A percentile compares a stretch with the other conserved stretches of the same genome.
Evolutionary conservation across 2,113 vertebrate genomes (phyloP).

Genomic region (Oryzias celebensis): DNA sequence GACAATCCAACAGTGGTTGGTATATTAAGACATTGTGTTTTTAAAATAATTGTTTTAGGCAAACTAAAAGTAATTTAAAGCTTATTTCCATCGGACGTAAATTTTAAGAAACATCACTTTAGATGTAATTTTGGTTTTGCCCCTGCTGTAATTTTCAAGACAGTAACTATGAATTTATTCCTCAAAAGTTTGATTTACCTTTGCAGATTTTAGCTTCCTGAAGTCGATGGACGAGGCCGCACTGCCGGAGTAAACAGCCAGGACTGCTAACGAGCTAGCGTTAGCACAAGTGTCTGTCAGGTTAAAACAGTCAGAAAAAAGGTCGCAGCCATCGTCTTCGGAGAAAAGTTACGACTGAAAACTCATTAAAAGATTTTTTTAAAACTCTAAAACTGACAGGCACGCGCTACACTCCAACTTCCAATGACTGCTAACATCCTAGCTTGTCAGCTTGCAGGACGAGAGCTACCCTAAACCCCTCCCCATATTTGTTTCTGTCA

Average conservation of each 20-base stretch:
- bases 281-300: conserved; percentile 27
- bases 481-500: conserved; percentile 6
- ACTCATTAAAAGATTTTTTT: background rate
- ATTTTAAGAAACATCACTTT: too few species aligned
- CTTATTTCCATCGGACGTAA: too few species aligned
- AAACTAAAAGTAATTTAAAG: too few species aligned
- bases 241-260: conserved; percentile 27
- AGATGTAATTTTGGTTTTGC: too few species aligned
- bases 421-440: conserved; percentile 23
- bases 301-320: conserved; percentile 22
- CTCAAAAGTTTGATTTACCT: conserved; percentile 23
- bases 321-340: conserved; percentile 10
- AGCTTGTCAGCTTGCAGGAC: conserved; percentile 17
- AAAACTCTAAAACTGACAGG: fast-evolving
- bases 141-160: too few species aligned
- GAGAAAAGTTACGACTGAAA: fast-evolving
- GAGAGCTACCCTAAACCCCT: conserved; percentile 5
- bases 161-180: too few species aligned
- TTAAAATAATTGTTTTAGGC: too few species aligned
- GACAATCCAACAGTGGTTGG: too few species aligned
- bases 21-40: too few species aligned
- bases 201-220: conserved; percentile 12
- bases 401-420: background rate
- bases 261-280: conserved; percentile 43
- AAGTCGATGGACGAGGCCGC: conserved; percentile 1